These are phyloP conservation scores for Drosophila santomea DNA, from an alignment of 1,140 invertebrate species.

Conservation along the genomic window DNA sequence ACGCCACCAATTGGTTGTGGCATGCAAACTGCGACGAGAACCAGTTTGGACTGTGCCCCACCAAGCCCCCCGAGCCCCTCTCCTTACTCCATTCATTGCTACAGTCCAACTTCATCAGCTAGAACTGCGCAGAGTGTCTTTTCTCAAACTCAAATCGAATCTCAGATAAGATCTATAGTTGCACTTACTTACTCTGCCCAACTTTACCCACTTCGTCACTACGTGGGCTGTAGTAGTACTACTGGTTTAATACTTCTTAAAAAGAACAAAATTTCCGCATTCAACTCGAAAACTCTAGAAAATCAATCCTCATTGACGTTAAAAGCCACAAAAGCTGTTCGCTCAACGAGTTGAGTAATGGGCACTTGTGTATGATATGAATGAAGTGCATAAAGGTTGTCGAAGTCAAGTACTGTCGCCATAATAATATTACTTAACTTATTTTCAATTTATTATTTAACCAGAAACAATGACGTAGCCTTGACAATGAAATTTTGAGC, in stretches of 20 bases:
- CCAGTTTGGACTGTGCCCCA: conserved; percentile 48
- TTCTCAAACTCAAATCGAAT: not conserved
- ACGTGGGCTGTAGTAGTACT: too few relatives aligned
- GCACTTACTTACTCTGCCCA: too few relatives aligned
- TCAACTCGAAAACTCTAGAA: not conserved
- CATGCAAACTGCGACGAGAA: conserved; percentile 44
- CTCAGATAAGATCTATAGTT: not conserved
- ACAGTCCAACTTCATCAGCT: conserved; percentile 7
- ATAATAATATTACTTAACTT: conserved; percentile 3
- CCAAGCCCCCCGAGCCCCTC: not conserved
- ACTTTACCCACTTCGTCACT: too few relatives aligned
- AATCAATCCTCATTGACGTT: not conserved
- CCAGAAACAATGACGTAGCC: not conserved
- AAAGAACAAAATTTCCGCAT: not conserved
- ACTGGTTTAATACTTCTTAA: too few relatives aligned
- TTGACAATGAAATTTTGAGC: not conserved
- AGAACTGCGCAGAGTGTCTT: not conserved
- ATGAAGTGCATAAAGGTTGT: conserved; percentile 12
- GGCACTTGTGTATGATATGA: conserved; percentile 23
- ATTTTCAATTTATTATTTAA: not conserved
- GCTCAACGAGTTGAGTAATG: conserved; percentile 7
- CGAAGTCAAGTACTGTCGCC: not conserved
- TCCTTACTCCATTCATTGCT: not conserved
- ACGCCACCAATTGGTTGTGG: conserved; percentile 46
- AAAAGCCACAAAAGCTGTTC: conserved; percentile 13